Conservation (phyloP, 2,888 invertebrate species). For the Notodonta ziczac region DNA sequence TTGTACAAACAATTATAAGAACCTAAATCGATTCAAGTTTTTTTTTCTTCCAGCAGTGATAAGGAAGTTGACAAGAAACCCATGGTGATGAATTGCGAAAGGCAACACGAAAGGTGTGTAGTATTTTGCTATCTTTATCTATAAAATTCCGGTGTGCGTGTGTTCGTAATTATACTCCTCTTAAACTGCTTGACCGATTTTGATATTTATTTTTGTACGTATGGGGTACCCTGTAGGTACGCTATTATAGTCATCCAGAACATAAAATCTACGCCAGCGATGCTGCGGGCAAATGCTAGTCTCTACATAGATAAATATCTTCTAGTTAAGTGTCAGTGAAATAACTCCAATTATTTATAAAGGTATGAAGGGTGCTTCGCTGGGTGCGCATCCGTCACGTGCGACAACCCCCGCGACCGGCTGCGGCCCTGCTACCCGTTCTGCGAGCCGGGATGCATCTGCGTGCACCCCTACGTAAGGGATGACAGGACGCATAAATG, state of each 20-base stretch:
- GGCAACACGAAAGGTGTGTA: conserved; percentile 68
- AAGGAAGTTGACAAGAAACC: conserved; percentile 66
- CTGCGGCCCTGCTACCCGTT: conserved; percentile 79
- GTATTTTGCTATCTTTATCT: no score
- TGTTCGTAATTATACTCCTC: no score
- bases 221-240: no score
- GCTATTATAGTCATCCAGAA: no score
- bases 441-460: conserved; percentile 78
- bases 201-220: no score
- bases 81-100: conserved; percentile 64
- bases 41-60: conserved; percentile 52
- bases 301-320: no score
- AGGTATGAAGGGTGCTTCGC: conserved; percentile 77
- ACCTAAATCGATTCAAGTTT: conserved; percentile 2
- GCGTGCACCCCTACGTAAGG: conserved; percentile 69
- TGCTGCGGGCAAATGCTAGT: no score
- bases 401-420: conserved; percentile 77
- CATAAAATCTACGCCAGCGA: no score
- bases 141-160: no score
- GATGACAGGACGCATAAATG: conserved; percentile 81
- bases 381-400: conserved; percentile 74
- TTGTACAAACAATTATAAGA: neutral
- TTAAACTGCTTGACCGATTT: no score
- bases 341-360: conserved; percentile 10
- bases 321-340: neutral